Conservation (phyloP, 2,113 vertebrate species). For the Tamias sibiricus region DNA sequence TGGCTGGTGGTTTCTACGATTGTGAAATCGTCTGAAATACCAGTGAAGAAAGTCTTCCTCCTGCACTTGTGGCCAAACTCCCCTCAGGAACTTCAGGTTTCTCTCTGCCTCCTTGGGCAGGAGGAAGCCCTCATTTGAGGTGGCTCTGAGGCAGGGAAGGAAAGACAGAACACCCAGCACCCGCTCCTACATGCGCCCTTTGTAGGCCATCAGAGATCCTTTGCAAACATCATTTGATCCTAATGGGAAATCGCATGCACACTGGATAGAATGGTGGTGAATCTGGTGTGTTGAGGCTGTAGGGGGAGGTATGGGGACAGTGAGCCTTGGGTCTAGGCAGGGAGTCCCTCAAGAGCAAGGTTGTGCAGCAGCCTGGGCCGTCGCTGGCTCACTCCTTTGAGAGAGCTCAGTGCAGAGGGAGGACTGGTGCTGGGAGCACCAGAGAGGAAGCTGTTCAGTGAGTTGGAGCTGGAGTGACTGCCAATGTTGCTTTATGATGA, state of each 20-base stretch:
- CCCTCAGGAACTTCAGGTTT: constrained; percentile 75
- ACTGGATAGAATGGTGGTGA: background rate
- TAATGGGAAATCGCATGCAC: background rate
- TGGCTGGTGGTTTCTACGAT: constrained; percentile 73
- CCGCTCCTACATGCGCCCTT: background rate
- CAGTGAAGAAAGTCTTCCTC: constrained; percentile 75
- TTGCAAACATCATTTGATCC: background rate
- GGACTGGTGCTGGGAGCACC: background rate
- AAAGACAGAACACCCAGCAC: background rate
- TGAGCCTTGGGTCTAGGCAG: background rate
- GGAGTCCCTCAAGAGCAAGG: background rate
- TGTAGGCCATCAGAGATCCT: background rate
- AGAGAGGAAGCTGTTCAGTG: background rate
- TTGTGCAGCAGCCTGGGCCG: background rate
- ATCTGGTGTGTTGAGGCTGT: background rate
- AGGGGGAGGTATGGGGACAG: background rate
- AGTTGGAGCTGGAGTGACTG: background rate
- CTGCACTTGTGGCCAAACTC: constrained; percentile 69
- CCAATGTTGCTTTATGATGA: background rate
- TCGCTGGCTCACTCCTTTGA: background rate
- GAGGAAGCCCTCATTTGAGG: constrained; percentile 8
- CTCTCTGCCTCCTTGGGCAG: constrained; percentile 44
- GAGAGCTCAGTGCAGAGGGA: background rate
- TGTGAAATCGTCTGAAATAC: constrained; percentile 78
- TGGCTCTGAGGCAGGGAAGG: background rate